Conservation (phyloP, 1,140 invertebrate species). For the Babylonia areolata region DNA sequence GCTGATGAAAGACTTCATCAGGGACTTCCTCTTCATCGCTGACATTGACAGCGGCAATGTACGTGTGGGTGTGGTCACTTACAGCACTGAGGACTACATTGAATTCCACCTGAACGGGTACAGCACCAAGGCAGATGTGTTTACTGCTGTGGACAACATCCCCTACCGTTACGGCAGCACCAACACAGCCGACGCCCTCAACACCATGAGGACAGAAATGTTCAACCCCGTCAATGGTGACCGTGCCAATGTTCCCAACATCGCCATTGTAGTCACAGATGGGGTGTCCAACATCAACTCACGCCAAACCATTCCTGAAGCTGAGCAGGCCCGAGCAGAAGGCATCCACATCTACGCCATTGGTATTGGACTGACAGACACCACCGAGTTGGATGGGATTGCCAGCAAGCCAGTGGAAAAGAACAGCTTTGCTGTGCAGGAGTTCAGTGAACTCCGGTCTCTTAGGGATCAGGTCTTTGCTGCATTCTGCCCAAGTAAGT, state of each 20-base stretch:
- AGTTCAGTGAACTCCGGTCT: constrained; percentile 56
- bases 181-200: constrained; percentile 49
- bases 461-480: constrained; percentile 56
- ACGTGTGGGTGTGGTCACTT: constrained; percentile 53
- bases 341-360: constrained; percentile 64
- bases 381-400: constrained; percentile 60
- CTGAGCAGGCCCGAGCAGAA: constrained; percentile 46
- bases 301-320: constrained; percentile 53
- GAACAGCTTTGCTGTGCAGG: constrained; percentile 61
- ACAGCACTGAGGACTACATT: constrained; percentile 47
- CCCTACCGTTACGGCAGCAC: constrained; percentile 49
- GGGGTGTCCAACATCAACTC: constrained; percentile 65
- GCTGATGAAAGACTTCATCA: constrained; percentile 51
- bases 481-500: constrained; percentile 51
- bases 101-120: constrained; percentile 49
- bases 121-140: constrained; percentile 35
- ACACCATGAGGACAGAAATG: constrained; percentile 41
- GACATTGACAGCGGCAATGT: constrained; percentile 54
- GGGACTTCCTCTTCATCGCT: constrained; percentile 46
- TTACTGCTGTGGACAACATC: constrained; percentile 50
- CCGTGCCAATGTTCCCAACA: constrained; percentile 56
- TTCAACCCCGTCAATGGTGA: constrained; percentile 54
- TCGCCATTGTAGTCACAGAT: constrained; percentile 64
- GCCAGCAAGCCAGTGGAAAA: constrained; percentile 55
- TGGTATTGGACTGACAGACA: constrained; percentile 61